phyloP scores from a whole-genome alignment of 2,113 vertebrate species.

The Azemiops feae region DNA sequence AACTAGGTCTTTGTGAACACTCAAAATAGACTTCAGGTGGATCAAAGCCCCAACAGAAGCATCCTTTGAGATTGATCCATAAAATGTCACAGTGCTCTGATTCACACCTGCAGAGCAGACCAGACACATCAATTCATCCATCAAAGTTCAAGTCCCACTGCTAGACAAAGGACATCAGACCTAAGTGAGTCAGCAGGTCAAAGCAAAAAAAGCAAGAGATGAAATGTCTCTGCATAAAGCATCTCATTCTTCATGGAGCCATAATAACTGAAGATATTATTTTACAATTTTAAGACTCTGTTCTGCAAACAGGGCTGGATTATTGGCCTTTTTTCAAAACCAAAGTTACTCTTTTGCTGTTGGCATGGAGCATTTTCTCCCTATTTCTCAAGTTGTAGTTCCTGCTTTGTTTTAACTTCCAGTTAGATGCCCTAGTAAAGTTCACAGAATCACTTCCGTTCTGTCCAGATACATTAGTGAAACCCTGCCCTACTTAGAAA shows the following conservation, averaged over 20 bases:
- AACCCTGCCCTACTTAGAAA: background rate
- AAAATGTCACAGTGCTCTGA: background rate
- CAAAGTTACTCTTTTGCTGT: background rate
- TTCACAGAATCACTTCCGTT: background rate
- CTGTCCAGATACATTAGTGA: background rate
- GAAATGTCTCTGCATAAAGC: background rate
- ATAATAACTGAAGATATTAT: slow-evolving; percentile 37
- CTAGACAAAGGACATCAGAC: background rate
- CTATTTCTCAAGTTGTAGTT: background rate
- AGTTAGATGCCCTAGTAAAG: background rate
- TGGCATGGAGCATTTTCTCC: background rate
- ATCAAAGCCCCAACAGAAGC: background rate
- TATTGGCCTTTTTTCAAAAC: background rate
- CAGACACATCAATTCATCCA: background rate
- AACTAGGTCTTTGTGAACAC: background rate
- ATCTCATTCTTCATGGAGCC: background rate
- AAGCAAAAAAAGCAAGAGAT: background rate
- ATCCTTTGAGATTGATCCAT: background rate
- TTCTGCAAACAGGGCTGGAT: slow-evolving; percentile 28
- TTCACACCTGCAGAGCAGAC: background rate
- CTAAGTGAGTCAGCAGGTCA: background rate
- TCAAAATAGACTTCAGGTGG: background rate
- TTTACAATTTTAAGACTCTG: slow-evolving; percentile 29
- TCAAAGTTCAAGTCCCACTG: background rate
- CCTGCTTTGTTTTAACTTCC: background rate